These are phyloP conservation scores for Pyrrhosoma nymphula DNA, from an alignment of 2,888 invertebrate genomes.

Conservation along the genomic window DNA sequence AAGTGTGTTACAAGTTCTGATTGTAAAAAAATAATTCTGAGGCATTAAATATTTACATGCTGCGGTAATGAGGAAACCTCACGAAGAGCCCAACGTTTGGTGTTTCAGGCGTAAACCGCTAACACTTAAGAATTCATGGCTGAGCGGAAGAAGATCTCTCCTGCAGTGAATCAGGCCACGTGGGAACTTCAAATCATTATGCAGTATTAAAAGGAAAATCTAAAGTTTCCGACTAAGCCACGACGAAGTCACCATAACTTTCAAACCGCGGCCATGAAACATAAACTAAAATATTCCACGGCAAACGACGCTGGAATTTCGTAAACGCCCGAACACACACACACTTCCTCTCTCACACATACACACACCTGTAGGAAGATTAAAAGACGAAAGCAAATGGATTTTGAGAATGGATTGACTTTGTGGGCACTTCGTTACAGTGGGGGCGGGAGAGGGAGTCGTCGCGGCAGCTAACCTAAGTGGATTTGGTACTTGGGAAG, in stretches of 20 bases:
- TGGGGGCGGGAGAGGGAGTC: background rate
- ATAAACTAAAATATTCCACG: background rate
- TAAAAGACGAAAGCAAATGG: background rate
- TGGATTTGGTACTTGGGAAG: conserved; percentile 8
- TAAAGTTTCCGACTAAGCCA: background rate
- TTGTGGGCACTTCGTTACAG: background rate
- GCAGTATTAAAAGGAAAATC: background rate
- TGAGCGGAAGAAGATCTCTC: background rate
- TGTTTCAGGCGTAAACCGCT: background rate
- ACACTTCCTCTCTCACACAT: too few species aligned
- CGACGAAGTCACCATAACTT: background rate
- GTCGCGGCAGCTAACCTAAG: background rate
- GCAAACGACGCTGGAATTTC: background rate
- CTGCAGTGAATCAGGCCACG: background rate
- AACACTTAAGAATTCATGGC: background rate
- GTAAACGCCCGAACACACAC: background rate
- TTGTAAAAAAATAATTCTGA: too few species aligned
- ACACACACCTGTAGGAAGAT: background rate
- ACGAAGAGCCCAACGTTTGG: too few species aligned
- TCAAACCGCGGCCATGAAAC: background rate
- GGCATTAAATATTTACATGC: too few species aligned
- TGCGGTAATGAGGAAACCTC: too few species aligned
- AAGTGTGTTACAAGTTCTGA: too few species aligned
- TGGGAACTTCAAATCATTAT: background rate
- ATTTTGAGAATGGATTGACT: background rate